phyloP scores from a whole-genome alignment of 2,797 vertebrate genomes.

The Gambelia wislizenii region DNA sequence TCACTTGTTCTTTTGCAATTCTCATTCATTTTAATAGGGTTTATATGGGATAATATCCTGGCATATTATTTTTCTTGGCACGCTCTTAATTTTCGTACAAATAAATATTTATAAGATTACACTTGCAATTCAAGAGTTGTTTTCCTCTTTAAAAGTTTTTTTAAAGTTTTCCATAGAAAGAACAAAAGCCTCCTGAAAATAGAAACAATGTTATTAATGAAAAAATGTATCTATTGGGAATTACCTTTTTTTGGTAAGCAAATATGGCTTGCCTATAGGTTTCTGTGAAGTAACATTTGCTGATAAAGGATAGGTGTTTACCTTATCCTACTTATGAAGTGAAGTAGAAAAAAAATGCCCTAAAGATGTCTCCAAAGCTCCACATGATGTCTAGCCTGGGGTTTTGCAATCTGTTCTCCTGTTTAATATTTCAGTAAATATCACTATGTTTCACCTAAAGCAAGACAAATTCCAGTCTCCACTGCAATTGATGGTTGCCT shows the following conservation, averaged over 20 bases:
- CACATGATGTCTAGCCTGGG: constrained; percentile 70
- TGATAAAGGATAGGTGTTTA: constrained; percentile 73
- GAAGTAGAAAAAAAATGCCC: constrained; percentile 72
- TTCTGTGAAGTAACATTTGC: constrained; percentile 67
- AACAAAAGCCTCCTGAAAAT: constrained; percentile 47
- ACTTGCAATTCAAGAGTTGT: constrained; percentile 58
- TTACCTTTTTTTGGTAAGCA: constrained; percentile 58
- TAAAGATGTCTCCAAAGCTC: constrained; percentile 72
- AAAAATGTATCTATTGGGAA: constrained; percentile 40
- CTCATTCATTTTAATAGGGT: background rate
- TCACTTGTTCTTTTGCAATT: background rate
- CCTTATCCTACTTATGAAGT: constrained; percentile 75
- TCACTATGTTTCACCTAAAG: constrained; percentile 77
- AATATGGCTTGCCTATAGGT: constrained; percentile 56
- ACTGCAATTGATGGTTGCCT: constrained; percentile 62
- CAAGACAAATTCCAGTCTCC: constrained; percentile 73
- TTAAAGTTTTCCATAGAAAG: constrained; percentile 38
- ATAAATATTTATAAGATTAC: constrained; percentile 64
- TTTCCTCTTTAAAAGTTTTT: constrained; percentile 44
- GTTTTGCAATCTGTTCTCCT: constrained; percentile 75
- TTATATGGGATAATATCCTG: background rate
- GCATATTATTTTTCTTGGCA: background rate
- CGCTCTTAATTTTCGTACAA: constrained; percentile 36
- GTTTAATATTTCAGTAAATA: constrained; percentile 78
- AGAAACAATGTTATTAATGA: background rate